Percentiles rank a stretch among this genome's conserved stretches.
phyloP scores from a whole-genome alignment of 1,140 invertebrate genomes.

The Lepidurus couesii region DNA sequence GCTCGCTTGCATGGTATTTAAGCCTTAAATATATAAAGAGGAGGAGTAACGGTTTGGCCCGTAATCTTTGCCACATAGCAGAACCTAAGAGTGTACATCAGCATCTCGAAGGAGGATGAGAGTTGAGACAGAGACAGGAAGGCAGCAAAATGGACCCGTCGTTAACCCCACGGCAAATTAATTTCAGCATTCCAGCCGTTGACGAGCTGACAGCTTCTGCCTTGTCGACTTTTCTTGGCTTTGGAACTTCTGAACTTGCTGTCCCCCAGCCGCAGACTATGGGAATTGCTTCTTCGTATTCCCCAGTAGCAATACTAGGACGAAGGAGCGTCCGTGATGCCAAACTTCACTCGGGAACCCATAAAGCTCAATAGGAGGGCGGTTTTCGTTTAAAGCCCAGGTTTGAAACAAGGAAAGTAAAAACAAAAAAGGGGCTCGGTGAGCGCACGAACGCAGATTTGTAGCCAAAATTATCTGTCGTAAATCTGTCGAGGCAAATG shows the following conservation, averaged over 20 bases:
- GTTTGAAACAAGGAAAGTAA: not conserved
- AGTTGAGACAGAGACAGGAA: constrained; percentile 17
- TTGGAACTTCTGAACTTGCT: not conserved
- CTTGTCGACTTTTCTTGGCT: constrained; percentile 18
- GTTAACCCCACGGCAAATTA: constrained; percentile 18
- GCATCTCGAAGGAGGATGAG: not conserved
- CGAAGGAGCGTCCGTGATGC: not conserved
- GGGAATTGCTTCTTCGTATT: constrained; percentile 1
- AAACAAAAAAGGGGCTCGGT: not conserved
- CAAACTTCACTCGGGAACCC: not conserved
- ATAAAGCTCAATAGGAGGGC: constrained; percentile 4
- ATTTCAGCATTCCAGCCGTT: constrained; percentile 19
- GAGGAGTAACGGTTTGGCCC: constrained; percentile 7
- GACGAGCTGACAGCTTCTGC: constrained; percentile 13
- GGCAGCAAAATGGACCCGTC: constrained; percentile 20
- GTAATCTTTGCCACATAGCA: constrained; percentile 22
- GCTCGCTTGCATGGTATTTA: constrained; percentile 5
- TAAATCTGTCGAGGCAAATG: not conserved
- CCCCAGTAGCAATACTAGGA: not conserved
- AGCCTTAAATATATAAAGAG: constrained; percentile 22
- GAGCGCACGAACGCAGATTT: constrained; percentile 9
- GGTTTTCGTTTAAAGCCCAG: not conserved
- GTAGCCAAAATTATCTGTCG: constrained; percentile 5
- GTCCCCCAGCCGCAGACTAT: not conserved
- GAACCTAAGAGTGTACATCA: not conserved